Percentiles rank a stretch among this genome's conserved stretches.
phyloP scores from a whole-genome alignment of 2,113 vertebrate genomes.

The Rhynchopsitta pachyrhyncha region DNA sequence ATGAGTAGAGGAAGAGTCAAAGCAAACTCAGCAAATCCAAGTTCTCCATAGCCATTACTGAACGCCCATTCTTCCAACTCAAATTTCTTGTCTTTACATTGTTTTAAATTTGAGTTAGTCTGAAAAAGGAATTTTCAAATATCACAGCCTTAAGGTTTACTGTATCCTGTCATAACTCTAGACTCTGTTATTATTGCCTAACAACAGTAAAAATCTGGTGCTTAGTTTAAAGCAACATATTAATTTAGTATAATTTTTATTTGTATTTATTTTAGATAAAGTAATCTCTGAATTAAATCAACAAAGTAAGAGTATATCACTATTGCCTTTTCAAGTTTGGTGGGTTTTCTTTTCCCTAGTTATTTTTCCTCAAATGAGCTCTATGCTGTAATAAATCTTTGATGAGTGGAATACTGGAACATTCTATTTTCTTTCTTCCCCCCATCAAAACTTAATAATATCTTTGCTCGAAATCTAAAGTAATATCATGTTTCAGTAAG shows the following conservation, averaged over 20 bases:
- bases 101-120: background rate
- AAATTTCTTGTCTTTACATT: background rate
- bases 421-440: background rate
- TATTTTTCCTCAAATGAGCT: background rate
- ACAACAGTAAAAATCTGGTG: background rate
- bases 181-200: background rate
- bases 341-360: background rate
- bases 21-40: background rate
- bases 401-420: background rate
- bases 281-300: background rate
- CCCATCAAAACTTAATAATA: background rate
- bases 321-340: background rate
- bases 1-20: background rate
- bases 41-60: background rate
- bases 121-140: background rate
- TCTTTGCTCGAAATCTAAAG: background rate
- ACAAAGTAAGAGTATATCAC: background rate
- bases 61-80: background rate
- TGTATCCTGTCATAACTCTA: background rate
- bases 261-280: background rate
- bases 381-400: background rate
- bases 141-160: background rate
- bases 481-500: background rate
- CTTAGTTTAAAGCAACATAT: background rate
- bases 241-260: background rate